Percentiles rank a stretch among this genome's conserved stretches.
These are phyloP conservation scores for Eueremaeus valkanovi DNA, from an alignment of 2,888 invertebrate genomes.

Conservation along the genomic window DNA sequence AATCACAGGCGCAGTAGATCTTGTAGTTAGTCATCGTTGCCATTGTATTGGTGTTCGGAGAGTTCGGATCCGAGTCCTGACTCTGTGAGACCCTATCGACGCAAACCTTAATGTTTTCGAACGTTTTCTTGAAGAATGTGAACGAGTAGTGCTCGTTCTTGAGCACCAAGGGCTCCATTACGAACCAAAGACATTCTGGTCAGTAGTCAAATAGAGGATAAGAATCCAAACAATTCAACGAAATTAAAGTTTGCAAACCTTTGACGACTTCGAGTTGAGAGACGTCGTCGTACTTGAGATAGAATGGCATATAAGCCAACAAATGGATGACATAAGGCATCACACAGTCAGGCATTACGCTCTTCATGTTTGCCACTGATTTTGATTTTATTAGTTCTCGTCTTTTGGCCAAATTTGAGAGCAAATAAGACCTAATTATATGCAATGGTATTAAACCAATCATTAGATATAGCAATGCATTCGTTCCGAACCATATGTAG, in stretches of 20 bases:
- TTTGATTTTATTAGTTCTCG: slow-evolving; percentile 53
- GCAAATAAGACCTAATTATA: slow-evolving; percentile 58
- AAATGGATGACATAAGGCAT: slow-evolving; percentile 93
- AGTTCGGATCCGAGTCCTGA: slow-evolving; percentile 7
- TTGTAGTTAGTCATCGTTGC: slow-evolving; percentile 43
- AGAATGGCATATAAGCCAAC: slow-evolving; percentile 84
- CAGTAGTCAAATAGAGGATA: slow-evolving; percentile 30
- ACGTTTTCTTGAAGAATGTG: slow-evolving; percentile 87
- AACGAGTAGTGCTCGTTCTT: slow-evolving; percentile 92
- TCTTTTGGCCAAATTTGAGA: slow-evolving; percentile 77
- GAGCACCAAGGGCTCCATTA: slow-evolving; percentile 86
- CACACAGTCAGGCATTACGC: slow-evolving; percentile 89
- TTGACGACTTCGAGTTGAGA: slow-evolving; percentile 52
- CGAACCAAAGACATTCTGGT: slow-evolving; percentile 80
- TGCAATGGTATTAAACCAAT: neutral
- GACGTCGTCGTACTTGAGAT: slow-evolving; percentile 70
- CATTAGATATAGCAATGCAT: neutral
- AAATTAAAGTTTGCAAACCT: slow-evolving; percentile 32
- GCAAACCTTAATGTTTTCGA: slow-evolving; percentile 79
- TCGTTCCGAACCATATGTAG: too few species aligned
- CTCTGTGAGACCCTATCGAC: slow-evolving; percentile 42
- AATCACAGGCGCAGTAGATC: slow-evolving; percentile 90
- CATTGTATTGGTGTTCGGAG: slow-evolving; percentile 28
- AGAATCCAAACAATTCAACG: neutral
- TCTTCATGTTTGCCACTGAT: slow-evolving; percentile 40